Percentiles rank a stretch among this genome's conserved stretches.
Evolutionary conservation across 2,888 invertebrate species (phyloP).

Genomic region (Ophion obscuratus): DNA sequence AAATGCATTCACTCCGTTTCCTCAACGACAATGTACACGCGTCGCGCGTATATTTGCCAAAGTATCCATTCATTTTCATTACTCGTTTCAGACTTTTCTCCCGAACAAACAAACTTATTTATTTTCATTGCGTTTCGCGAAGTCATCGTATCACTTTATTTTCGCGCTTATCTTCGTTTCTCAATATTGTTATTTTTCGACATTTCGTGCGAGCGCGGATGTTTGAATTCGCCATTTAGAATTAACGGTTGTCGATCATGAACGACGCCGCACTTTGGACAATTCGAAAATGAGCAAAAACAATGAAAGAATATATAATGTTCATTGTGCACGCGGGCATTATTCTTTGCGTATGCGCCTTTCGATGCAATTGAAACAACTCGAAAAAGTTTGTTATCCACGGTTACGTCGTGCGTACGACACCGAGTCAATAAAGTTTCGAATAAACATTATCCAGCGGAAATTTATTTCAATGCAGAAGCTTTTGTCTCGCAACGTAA

Average conservation of each 20-base stretch:
- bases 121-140: too few species aligned
- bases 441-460: constrained; percentile 1
- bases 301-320: too few species aligned
- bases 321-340: not conserved
- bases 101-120: constrained; percentile 15
- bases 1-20: too few species aligned
- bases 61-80: not conserved
- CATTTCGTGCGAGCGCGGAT: too few species aligned
- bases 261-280: too few species aligned
- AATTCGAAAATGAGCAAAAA: too few species aligned
- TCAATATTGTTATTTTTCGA: too few species aligned
- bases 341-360: not conserved
- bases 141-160: too few species aligned
- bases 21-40: too few species aligned
- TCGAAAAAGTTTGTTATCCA: constrained; percentile 7
- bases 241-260: too few species aligned
- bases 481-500: not conserved
- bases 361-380: constrained; percentile 32
- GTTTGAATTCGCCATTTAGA: too few species aligned
- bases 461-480: not conserved
- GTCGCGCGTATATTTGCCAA: not conserved
- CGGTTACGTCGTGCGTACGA: constrained; percentile 28
- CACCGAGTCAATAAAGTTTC: constrained; percentile 12
- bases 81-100: not conserved
- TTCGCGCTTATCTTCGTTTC: too few species aligned